These are phyloP conservation scores for Fringilla coelebs DNA, from an alignment of 2,797 vertebrate species.

Conservation along the genomic window DNA sequence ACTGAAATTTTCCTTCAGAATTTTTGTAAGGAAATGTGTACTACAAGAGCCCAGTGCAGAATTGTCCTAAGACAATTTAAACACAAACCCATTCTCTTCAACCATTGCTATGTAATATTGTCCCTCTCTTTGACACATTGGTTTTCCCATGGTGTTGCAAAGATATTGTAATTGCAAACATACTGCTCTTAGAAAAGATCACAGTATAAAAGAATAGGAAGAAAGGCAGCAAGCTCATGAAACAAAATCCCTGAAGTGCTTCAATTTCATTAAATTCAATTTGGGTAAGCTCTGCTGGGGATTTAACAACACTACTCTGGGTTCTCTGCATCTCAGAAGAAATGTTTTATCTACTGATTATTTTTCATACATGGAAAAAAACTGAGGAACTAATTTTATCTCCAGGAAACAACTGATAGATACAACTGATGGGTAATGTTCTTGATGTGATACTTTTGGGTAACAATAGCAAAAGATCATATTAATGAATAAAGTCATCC, in stretches of 20 bases:
- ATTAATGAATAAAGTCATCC: background rate
- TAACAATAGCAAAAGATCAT: background rate
- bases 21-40: background rate
- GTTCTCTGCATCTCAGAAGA: background rate
- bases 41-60: rapidly evolving
- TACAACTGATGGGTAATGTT: background rate
- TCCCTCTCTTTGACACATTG: background rate
- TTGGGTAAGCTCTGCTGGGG: background rate
- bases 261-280: background rate
- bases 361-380: background rate
- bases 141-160: background rate
- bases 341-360: background rate
- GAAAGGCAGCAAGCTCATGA: background rate
- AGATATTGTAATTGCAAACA: background rate
- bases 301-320: background rate
- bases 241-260: background rate
- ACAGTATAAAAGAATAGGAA: background rate
- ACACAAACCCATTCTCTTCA: background rate
- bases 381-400: background rate
- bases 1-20: background rate
- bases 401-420: background rate
- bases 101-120: background rate
- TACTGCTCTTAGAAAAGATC: background rate
- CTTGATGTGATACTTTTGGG: background rate
- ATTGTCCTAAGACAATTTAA: background rate